Percentiles rank a stretch among this genome's conserved stretches.
Evolutionary conservation across 2,797 vertebrate species (phyloP).

Genomic region (Sebastes minor): DNA sequence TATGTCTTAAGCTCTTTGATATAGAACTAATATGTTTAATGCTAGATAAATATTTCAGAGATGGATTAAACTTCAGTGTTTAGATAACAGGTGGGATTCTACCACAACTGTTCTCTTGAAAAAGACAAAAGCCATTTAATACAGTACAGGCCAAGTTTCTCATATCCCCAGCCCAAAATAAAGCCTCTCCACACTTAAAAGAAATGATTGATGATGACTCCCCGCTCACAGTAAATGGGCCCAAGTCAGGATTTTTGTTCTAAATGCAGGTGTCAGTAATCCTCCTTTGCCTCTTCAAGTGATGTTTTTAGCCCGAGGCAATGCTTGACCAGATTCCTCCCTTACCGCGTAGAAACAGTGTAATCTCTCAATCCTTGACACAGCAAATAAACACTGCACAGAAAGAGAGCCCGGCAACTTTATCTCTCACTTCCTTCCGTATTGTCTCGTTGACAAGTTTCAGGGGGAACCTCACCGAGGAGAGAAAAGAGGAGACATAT

Average conservation of each 20-base stretch:
- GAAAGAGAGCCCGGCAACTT: constrained; percentile 80
- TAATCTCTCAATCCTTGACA: constrained; percentile 90
- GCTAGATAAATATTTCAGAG: neutral
- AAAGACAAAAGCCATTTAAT: constrained; percentile 23
- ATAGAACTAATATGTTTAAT: neutral
- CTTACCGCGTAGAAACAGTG: constrained; percentile 79
- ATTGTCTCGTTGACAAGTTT: constrained; percentile 84
- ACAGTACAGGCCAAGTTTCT: constrained; percentile 21
- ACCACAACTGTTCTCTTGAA: neutral
- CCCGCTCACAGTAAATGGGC: constrained; percentile 70
- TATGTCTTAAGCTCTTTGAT: neutral
- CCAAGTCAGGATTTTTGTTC: constrained; percentile 74
- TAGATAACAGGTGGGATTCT: neutral
- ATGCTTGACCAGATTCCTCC: constrained; percentile 83
- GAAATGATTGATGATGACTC: constrained; percentile 80
- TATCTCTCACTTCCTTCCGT: constrained; percentile 86
- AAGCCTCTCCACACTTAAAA: constrained; percentile 55
- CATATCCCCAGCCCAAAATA: constrained; percentile 48
- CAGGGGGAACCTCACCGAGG: constrained; percentile 60
- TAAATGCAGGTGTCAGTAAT: constrained; percentile 82
- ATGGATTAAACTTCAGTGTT: neutral
- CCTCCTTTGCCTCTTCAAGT: constrained; percentile 74
- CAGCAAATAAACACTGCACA: constrained; percentile 86
- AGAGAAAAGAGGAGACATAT: constrained; percentile 73
- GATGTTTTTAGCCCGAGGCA: constrained; percentile 81